phyloP scores from a whole-genome alignment of 1,140 invertebrate species.

The Drosophila rhopaloa region DNA sequence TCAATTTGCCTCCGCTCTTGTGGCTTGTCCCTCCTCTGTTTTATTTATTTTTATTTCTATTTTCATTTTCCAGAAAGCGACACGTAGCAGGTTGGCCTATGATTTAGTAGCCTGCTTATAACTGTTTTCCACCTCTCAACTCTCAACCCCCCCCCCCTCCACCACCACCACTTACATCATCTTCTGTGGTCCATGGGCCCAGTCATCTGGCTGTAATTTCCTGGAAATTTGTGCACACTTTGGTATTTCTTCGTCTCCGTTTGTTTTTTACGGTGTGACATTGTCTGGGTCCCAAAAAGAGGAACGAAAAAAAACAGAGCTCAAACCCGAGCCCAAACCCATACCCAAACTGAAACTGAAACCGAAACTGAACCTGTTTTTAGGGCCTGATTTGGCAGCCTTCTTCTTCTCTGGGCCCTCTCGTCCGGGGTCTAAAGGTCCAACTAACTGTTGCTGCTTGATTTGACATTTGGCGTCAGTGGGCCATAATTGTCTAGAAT shows the following conservation, averaged over 20 bases:
- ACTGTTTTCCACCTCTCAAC: conserved; percentile 51
- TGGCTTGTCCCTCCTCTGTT: conserved; percentile 41
- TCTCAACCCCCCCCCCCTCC: background rate
- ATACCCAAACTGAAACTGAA: conserved; percentile 58
- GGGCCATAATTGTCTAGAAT: conserved; percentile 82
- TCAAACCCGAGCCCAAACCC: conserved; percentile 4
- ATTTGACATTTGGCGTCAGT: conserved; percentile 84
- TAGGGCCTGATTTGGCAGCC: conserved; percentile 80
- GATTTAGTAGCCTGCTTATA: conserved; percentile 80
- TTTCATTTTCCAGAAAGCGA: conserved; percentile 45
- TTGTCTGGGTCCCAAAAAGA: conserved; percentile 63
- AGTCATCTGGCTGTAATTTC: conserved; percentile 71
- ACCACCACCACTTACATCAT: conserved; percentile 36
- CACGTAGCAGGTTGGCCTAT: conserved; percentile 81
- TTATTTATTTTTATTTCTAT: conserved; percentile 68
- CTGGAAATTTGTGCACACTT: conserved; percentile 84
- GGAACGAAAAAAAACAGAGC: background rate
- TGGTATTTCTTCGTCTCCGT: conserved; percentile 71
- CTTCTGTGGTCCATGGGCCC: conserved; percentile 58
- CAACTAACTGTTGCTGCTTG: conserved; percentile 81
- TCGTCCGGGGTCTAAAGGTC: conserved; percentile 70
- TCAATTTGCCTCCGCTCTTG: conserved; percentile 66
- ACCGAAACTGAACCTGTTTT: conserved; percentile 79
- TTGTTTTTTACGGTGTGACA: conserved; percentile 77
- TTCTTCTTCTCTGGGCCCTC: conserved; percentile 27